Conservation (phyloP, 2,113 vertebrate genomes). For the Hydrolagus affinis region DNA sequence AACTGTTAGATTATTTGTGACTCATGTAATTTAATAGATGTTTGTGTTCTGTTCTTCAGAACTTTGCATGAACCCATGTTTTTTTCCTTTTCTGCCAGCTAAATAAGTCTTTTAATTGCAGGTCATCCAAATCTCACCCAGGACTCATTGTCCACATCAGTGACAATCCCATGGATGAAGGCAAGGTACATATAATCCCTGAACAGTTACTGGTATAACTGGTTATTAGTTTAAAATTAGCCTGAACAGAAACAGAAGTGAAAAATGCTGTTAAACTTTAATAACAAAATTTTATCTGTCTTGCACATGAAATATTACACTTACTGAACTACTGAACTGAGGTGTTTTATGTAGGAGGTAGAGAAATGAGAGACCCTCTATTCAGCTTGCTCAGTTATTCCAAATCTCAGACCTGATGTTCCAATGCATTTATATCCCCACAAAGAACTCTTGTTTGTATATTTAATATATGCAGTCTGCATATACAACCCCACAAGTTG, state of each 20-base stretch:
- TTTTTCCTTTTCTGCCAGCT: neutral
- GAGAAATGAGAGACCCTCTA: no score
- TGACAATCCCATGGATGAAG: constrained; percentile 98
- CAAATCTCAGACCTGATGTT: no score
- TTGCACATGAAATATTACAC: neutral
- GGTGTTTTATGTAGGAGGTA: no score
- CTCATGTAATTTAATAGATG: neutral
- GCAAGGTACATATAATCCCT: constrained; percentile 68
- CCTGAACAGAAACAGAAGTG: neutral
- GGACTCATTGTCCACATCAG: constrained; percentile 96
- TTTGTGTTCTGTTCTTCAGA: constrained; percentile 10
- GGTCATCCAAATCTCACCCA: constrained; percentile 95
- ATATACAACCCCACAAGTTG: no score
- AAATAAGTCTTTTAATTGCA: constrained; percentile 42
- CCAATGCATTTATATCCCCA: no score
- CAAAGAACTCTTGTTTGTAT: no score
- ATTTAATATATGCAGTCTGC: no score
- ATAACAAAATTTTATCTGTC: neutral
- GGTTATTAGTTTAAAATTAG: constrained; percentile 12
- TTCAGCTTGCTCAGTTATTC: no score
- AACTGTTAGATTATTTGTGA: neutral
- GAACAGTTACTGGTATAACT: neutral
- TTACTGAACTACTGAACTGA: neutral
- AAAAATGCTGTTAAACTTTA: neutral
- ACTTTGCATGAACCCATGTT: neutral